Evolutionary conservation across 1,140 invertebrate genomes (phyloP), one percentile per base, ranked within the genome.

Genomic region (Bombus affinis): DNA sequence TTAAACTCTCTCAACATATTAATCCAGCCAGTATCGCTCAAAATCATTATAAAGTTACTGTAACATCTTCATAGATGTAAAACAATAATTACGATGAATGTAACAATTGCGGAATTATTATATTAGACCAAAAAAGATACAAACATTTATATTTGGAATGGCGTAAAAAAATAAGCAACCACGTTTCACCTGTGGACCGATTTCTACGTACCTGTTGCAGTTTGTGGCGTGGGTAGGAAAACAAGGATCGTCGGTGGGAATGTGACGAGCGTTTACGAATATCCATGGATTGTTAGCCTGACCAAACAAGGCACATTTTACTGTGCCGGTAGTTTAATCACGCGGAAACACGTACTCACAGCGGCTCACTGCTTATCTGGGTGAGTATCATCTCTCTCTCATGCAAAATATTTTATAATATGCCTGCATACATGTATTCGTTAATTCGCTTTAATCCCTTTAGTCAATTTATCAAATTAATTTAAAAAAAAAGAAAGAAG

Each of bases 201-300:
- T 32, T 81, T 66, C n/a, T 44, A n/a, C 9, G 18, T 4, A 18
- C 82, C n/a, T 37, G 42, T 88, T 89, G 47, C 65, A 98, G 97
- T 96, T 88, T 98, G 97, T 87, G 97, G 97, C 0, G 93, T 97
- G 8, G 96, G 96, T 0, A 96, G 97, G 32, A 95, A 96, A 71
- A 96, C 96, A 35, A 95, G 97, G 86, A 97, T 98, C 65, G 97
- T 98, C 0, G 97, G 97, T 22, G 97, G 97, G 0, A 95, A 96
- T 70, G 95, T 96, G 80, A 97, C 97, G 2, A 96, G 96, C 82
- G 94, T 96, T 22, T 96, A 97, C 88, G 97, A 98, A 92, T 97
- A 97, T 91, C 97, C 97, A 0, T 98, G 97, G 97, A 96, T 97
- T 91, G 97, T 96, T 3, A 96, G 96, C 44, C 94, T 98, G 32